A percentile compares a stretch with the other conserved stretches of the same genome.
These are phyloP conservation scores for Steromphala cineraria DNA, from an alignment of 2,888 invertebrate species.

Conservation along the genomic window DNA sequence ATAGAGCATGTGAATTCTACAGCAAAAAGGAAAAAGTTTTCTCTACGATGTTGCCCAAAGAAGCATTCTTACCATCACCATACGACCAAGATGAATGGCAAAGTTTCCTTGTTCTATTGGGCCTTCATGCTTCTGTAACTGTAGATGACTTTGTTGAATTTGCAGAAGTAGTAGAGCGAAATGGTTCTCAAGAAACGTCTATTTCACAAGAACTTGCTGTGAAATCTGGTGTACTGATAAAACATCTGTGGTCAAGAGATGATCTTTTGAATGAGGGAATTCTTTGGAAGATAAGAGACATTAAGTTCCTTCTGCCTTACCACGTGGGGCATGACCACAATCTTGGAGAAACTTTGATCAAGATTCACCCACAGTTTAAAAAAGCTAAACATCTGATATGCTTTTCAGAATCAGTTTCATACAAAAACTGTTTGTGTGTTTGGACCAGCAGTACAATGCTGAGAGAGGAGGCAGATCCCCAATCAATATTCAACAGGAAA, in stretches of 20 bases:
- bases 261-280: not conserved
- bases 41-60: constrained; percentile 42
- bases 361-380: constrained; percentile 13
- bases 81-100: constrained; percentile 13
- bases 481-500: not conserved
- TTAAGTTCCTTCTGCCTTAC: constrained; percentile 30
- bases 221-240: constrained; percentile 27
- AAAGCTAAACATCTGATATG: not conserved
- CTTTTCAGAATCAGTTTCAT: constrained; percentile 13
- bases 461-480: not conserved
- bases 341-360: not conserved
- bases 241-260: constrained; percentile 21
- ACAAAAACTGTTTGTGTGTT: not conserved
- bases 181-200: not conserved
- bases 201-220: constrained; percentile 14
- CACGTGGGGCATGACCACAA: not conserved
- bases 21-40: constrained; percentile 49
- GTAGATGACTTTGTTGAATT: constrained; percentile 33
- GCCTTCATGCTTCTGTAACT: constrained; percentile 33
- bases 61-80: constrained; percentile 43
- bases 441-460: constrained; percentile 26
- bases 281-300: constrained; percentile 13
- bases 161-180: constrained; percentile 30
- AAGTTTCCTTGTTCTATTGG: constrained; percentile 32
- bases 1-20: constrained; percentile 48